phyloP scores from a whole-genome alignment of 2,113 vertebrate species.

The Odocoileus virginianus region DNA sequence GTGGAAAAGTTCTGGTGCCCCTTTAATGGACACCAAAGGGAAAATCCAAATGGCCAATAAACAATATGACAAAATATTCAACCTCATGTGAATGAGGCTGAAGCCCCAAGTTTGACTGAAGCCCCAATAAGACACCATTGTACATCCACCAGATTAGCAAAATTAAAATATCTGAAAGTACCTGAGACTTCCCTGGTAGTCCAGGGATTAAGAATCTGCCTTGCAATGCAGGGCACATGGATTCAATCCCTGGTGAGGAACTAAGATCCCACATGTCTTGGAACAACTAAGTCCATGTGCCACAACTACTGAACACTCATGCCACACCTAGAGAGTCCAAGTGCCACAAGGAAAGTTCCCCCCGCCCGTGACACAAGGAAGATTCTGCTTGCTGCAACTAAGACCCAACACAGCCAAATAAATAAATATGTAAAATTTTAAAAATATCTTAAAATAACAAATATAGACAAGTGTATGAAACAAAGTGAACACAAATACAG shows the following conservation, averaged over 20 bases:
- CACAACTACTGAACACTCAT: background rate
- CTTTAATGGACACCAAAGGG: background rate
- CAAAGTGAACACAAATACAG: background rate
- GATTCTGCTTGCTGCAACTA: background rate
- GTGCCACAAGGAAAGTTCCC: background rate
- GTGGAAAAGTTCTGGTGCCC: background rate
- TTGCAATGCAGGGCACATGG: background rate
- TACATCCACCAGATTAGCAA: background rate
- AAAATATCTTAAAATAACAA: background rate
- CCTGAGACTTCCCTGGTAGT: background rate
- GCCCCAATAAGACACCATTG: background rate
- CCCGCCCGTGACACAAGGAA: accelerated
- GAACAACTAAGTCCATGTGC: background rate
- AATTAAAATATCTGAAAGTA: background rate
- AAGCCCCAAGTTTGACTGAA: background rate
- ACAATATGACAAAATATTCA: background rate
- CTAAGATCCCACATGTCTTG: background rate
- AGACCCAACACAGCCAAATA: background rate
- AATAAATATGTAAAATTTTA: background rate
- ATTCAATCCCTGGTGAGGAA: background rate
- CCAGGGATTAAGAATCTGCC: background rate
- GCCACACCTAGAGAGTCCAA: background rate
- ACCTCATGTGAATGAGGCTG: background rate
- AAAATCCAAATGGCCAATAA: background rate
- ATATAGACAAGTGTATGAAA: background rate